These are phyloP conservation scores for Oeneis ivallda DNA, from an alignment of 2,888 invertebrate genomes.

Conservation along the genomic window DNA sequence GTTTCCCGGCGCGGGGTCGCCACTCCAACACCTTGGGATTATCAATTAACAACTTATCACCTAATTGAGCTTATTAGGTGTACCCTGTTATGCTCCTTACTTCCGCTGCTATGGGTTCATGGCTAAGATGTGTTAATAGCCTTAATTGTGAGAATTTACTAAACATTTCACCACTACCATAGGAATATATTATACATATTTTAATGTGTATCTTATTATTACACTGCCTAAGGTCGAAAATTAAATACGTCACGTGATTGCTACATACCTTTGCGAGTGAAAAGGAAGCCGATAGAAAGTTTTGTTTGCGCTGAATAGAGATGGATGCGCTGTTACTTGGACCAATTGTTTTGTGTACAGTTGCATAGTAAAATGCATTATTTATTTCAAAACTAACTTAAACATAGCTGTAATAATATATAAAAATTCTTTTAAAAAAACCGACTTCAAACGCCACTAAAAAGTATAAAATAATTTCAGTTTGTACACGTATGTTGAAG, in stretches of 20 bases:
- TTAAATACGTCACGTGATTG: not conserved
- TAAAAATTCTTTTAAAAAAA: too few relatives aligned
- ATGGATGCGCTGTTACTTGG: conserved; percentile 23
- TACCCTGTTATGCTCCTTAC: too few relatives aligned
- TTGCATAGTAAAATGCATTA: conserved; percentile 7
- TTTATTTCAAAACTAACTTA: not conserved
- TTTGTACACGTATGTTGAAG: too few relatives aligned
- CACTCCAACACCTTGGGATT: too few relatives aligned
- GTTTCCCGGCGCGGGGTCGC: too few relatives aligned
- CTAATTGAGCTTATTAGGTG: too few relatives aligned
- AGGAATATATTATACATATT: not conserved
- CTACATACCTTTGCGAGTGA: conserved; percentile 17
- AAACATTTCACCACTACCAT: not conserved
- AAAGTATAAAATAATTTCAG: too few relatives aligned
- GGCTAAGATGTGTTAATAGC: too few relatives aligned
- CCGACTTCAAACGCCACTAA: too few relatives aligned
- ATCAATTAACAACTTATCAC: too few relatives aligned
- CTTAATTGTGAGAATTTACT: conserved; percentile 22
- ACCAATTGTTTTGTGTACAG: conserved; percentile 31
- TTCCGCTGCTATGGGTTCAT: too few relatives aligned
- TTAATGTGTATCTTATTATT: conserved; percentile 5
- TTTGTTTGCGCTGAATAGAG: conserved; percentile 21
- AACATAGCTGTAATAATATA: too few relatives aligned
- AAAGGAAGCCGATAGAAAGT: conserved; percentile 25
- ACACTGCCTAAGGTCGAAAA: conserved; percentile 1